phyloP scores from a whole-genome alignment of 2,797 vertebrate genomes.

The Anguilla pacifica region DNA sequence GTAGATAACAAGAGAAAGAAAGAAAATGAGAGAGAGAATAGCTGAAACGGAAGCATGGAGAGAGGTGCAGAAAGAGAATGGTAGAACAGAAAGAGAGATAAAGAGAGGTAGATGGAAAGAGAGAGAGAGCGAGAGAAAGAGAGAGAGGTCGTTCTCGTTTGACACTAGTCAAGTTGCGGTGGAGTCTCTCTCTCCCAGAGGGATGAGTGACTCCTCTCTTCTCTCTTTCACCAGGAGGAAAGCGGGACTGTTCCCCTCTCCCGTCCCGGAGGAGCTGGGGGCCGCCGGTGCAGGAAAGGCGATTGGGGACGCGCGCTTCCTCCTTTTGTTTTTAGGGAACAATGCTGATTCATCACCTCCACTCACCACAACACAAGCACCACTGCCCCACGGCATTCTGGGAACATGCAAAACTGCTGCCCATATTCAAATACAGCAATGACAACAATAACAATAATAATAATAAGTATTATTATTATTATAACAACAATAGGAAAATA shows the following conservation, averaged over 20 bases:
- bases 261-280: conserved; percentile 1
- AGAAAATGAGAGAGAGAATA: not conserved
- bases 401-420: not conserved
- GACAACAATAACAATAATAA: not conserved
- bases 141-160: too few species aligned
- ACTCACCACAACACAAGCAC: not conserved
- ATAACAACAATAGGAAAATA: not conserved
- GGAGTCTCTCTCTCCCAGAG: not conserved
- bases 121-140: too few species aligned
- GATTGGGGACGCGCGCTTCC: not conserved
- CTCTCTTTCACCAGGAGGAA: conserved; percentile 17
- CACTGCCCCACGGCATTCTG: not conserved
- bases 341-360: not conserved
- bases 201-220: conserved; percentile 6
- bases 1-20: not conserved
- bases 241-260: conserved; percentile 23
- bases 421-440: not conserved
- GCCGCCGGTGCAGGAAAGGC: not conserved
- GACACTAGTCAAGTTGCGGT: not conserved
- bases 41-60: not conserved
- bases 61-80: not conserved
- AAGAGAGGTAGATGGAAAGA: not conserved
- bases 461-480: too few species aligned
- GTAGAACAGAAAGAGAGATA: not conserved
- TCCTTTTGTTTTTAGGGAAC: conserved; percentile 2